Evolutionary conservation across 2,888 invertebrate genomes (phyloP), one percentile per base, ranked within the genome.

Genomic region (Thalpophila matura): DNA sequence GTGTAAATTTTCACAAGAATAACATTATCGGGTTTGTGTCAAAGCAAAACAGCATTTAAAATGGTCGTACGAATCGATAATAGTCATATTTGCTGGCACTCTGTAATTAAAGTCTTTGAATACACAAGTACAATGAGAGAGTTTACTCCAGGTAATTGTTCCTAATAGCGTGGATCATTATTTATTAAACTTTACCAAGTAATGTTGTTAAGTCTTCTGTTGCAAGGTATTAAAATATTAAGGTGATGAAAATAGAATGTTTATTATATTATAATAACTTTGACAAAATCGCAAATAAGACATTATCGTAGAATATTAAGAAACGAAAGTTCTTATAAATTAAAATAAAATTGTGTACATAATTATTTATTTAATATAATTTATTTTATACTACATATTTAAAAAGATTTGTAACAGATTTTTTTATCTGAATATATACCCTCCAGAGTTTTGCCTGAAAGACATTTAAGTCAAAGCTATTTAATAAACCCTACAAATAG

Each of bases 81-180:
- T 75, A 46, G 50, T 38, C 62, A 60, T 43, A 47, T 61, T 68
- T 59, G 49, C 53, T 27, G 12, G 14, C 24, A 16, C 33, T 12
- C 50, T 59, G 37, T 79, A 65, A 67, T 81, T 81, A 75, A 45
- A 49, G 35, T 20, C 18, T 67, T 53, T 58, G 60, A 60, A 77
- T 63, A 62, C 31, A 45, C n/a, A 12, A 63, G 12, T 65, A 55
- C 22, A 31, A 26, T 42, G 35, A 22, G 26, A 45, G 7, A 54
- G 37, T 66, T 64, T 37, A 50, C 43, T 38, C 27, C 37, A 42
- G 27, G 40, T 67, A 62, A 80, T 74, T 78, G 43, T 51, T 10
- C 1, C 1, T 77, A 56, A 77, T 73, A 26, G 64, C 43, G 18
- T n/a, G 5, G 26, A 9, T 45, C 10, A 63, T 77, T 33, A 60